Evolutionary conservation across 2,797 vertebrate genomes (phyloP).

Genomic region (Myotis findleyi): DNA sequence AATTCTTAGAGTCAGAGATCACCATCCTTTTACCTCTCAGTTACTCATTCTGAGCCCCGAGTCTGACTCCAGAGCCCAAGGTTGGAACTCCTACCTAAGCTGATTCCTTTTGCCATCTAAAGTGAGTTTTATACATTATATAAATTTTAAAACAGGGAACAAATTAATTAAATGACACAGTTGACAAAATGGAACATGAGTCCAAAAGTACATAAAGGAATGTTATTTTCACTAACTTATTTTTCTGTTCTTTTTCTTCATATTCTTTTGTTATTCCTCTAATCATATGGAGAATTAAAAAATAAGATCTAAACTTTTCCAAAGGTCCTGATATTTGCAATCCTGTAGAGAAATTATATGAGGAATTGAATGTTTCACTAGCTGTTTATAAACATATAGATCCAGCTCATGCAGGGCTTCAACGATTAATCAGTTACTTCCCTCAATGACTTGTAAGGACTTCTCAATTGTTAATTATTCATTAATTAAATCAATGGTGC

Average conservation of each 20-base stretch:
- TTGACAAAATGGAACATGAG: neutral
- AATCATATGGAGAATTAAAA: neutral
- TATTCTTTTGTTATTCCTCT: neutral
- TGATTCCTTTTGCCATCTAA: neutral
- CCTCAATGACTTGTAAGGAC: neutral
- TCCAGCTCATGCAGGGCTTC: neutral
- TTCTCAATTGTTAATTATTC: constrained; percentile 9
- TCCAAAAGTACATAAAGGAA: neutral
- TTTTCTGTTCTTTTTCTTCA: constrained; percentile 23
- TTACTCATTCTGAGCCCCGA: neutral
- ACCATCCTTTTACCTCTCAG: neutral
- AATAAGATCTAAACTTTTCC: neutral
- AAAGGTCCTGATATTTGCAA: neutral
- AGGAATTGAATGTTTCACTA: neutral
- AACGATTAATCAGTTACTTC: constrained; percentile 41
- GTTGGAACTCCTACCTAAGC: neutral
- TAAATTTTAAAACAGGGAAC: neutral
- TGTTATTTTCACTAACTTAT: neutral
- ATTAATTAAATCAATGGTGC: constrained; percentile 16
- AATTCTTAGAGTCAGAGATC: neutral
- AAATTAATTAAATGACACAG: neutral
- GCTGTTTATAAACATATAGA: constrained; percentile 39
- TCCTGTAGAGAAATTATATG: neutral
- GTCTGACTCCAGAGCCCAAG: neutral
- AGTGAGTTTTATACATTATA: neutral